Base-by-base conservation (phyloP, 1,140 invertebrate genomes). In the Drosophila arizonae region DNA sequence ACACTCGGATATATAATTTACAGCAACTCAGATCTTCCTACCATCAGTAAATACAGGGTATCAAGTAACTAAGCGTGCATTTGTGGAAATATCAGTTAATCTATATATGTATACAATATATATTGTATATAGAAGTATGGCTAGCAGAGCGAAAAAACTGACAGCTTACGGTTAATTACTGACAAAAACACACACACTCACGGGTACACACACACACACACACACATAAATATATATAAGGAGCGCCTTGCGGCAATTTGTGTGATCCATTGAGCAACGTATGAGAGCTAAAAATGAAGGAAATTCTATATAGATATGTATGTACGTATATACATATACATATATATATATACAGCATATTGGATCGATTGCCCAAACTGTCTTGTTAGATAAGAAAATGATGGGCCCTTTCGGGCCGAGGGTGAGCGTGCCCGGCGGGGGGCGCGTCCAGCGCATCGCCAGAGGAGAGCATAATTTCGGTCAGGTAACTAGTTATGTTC, bases 151-250 rank as follows among this genome's bases (percentile, higher is more conserved):
- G 79, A 90, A 90, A 82, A 80, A 90, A 90, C 86, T 90, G 81
- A 90, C 86, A 90, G 87, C 87, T 90, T 90, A 90, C 81, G 87
- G 79, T 82, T 90, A 90, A 90, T 90, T 90, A 90, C 81, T 69
- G 67, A 82, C 73, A 72, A 72, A 78, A 72, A 86, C 69, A 78
- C 69, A 77, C 72, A 68, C 57, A 51, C 33, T 55, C 66, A 50
- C 57, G n/a, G n/a, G n/a, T n/a, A 78, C 69, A 77, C 72, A 68
- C 57, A 51, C 33, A 60, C 66, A 50, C 57, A 56, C 46, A 36
- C 24, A 63, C 55, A 48, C 24, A 48, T 4, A 33, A 0, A 33
- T 33, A 33, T 39, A 39, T n/a, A 6, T 33, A 46, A 41, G 33
- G 21, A 79, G 76, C 71, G 77, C 72, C 52, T 63, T 76, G 79